Base-by-base conservation (phyloP, 2,888 invertebrate genomes). In the Zygothrica quintamaculata region DNA sequence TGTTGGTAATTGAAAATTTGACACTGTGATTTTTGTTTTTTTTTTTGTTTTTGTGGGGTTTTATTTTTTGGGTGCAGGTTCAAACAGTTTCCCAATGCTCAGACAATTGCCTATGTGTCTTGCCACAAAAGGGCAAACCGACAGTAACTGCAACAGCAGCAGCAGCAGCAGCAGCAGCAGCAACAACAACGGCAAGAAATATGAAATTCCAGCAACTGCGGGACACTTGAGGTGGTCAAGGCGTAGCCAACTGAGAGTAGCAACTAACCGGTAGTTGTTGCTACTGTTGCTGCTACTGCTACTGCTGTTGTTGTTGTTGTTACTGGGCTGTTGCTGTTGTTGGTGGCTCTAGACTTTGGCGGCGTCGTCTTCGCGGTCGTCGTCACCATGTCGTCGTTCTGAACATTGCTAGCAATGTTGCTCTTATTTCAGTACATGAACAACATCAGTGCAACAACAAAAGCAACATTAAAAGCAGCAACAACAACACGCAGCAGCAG, bases 401-500 rank as follows among this genome's bases (percentile, higher is more conserved):
- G 84, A 75, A 81, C 72, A 74, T 76, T 68, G 79, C 67, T 66
- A 73, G 74, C 78, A 72, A 84, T 84, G 76, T 82, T 84, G 77
- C 84, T 85, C 78, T 78, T 87, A 76, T 73, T 85, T 70, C 75
- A 73, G 78, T 82, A 82, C 78, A 87, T 78, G 67, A 62, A 43
- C 61, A 68, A 57, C 67, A 76, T 22, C 65, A 70, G 50, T n/a
- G n/a, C 65, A 65, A 43, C 52, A 43, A 36, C 44, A 60, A 37
- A 34, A 56, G 26, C 60, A 65, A 13, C 62, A 62, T 2, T 57
- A 61, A 1, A 65, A 51, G 1, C 57, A 58, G 4, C 59, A 65
- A 13, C 67, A 60, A 42, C 56, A 59, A 53, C 61, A 51, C n/a
- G 46, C 37, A 62, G 57, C 55, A 62, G 29, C 66, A 57, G 36